phyloP scores from a whole-genome alignment of 1,140 invertebrate species.

The Drosophila pseudoobscura region DNA sequence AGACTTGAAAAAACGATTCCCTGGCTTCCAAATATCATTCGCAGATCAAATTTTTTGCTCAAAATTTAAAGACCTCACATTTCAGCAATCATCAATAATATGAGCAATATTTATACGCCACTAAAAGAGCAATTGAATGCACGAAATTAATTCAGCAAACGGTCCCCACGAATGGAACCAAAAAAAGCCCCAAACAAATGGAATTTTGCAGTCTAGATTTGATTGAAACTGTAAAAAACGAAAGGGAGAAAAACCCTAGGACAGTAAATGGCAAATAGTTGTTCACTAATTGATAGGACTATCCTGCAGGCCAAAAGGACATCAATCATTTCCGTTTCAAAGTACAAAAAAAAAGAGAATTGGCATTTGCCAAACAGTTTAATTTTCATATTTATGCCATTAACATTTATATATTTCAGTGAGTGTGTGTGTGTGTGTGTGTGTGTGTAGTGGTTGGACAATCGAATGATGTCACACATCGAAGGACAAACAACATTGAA shows the following conservation, averaged over 20 bases:
- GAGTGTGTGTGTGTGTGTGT: background rate
- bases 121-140: too few relatives aligned
- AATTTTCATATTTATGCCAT: constrained; percentile 63
- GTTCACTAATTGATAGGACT: constrained; percentile 17
- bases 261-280: background rate
- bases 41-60: too few relatives aligned
- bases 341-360: constrained; percentile 9
- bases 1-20: too few relatives aligned
- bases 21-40: too few relatives aligned
- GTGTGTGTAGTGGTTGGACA: constrained; percentile 9
- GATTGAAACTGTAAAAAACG: background rate
- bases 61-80: too few relatives aligned
- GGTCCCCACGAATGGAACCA: background rate
- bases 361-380: constrained; percentile 38
- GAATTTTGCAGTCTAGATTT: background rate
- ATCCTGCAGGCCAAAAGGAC: constrained; percentile 10
- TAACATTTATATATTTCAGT: constrained; percentile 36
- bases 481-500: constrained; percentile 30
- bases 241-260: background rate
- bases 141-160: too few relatives aligned
- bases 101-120: too few relatives aligned
- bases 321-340: constrained; percentile 31
- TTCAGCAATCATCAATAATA: too few relatives aligned
- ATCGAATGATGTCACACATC: constrained; percentile 7
- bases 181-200: too few relatives aligned